Evolutionary conservation across 1,140 invertebrate genomes (phyloP).

Genomic region (Leucophenga varia): DNA sequence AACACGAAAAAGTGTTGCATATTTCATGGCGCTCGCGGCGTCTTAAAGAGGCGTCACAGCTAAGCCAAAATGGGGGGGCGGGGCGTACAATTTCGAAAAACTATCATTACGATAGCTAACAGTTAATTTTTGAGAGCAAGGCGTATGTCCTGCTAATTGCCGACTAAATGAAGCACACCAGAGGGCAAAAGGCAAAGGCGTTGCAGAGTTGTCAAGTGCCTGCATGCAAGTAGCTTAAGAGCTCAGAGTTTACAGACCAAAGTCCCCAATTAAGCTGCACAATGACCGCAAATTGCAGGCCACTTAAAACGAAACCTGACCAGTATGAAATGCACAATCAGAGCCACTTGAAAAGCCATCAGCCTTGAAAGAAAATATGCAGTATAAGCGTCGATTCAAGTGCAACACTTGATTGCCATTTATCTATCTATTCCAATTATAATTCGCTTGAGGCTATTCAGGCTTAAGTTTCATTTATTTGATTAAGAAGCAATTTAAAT

Average conservation of each 20-base stretch:
- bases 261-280: constrained; percentile 17
- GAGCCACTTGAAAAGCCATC: too few species aligned
- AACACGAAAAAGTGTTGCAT: constrained; percentile 42
- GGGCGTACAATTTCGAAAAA: constrained; percentile 12
- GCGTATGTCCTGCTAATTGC: constrained; percentile 17
- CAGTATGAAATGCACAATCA: background rate
- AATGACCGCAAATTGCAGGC: constrained; percentile 26
- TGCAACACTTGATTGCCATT: too few species aligned
- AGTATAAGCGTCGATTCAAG: too few species aligned
- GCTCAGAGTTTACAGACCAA: constrained; percentile 8
- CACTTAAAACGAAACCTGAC: constrained; percentile 32
- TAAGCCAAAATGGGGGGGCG: too few species aligned
- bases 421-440: too few species aligned
- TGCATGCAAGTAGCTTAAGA: too few species aligned
- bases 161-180: constrained; percentile 15
- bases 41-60: too few species aligned
- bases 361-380: too few species aligned
- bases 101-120: constrained; percentile 9
- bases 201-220: constrained; percentile 1
- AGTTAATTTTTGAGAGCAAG: constrained; percentile 10
- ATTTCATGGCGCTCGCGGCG: constrained; percentile 25
- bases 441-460: too few species aligned
- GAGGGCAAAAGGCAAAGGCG: too few species aligned
- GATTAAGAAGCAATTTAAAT: too few species aligned
- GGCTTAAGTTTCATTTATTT: too few species aligned